phyloP scores from a whole-genome alignment of 92 coral and sea anemone genomes.

The Epizoanthus rinbou region DNA sequence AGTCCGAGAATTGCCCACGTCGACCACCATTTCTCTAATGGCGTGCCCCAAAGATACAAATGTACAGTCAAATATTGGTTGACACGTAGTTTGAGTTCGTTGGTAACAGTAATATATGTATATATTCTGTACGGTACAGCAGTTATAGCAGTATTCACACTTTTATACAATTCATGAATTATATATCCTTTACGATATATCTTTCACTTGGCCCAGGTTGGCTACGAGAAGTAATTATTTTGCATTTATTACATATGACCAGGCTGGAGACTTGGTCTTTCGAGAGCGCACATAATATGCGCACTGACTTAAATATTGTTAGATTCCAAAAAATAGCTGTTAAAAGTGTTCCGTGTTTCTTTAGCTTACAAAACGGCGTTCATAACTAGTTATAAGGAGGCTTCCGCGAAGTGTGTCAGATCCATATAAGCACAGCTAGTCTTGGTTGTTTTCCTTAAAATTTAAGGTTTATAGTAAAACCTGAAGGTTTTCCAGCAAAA shows the following conservation, averaged over 20 bases:
- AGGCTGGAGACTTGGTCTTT: too few species aligned
- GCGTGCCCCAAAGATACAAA: background rate
- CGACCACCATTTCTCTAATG: too few species aligned
- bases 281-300: too few species aligned
- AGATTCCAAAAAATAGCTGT: background rate
- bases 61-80: background rate
- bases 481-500: conserved; percentile 20
- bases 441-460: conserved; percentile 9
- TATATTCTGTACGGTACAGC: background rate
- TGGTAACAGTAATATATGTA: conserved; percentile 1
- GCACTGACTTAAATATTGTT: background rate
- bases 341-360: background rate
- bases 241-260: too few species aligned
- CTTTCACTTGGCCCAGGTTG: conserved; percentile 12
- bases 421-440: background rate
- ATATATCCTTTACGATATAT: background rate
- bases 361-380: background rate
- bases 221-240: background rate
- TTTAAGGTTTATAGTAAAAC: conserved; percentile 33
- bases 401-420: background rate
- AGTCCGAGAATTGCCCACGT: too few species aligned
- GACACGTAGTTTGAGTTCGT: background rate
- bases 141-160: background rate
- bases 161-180: conserved; percentile 14
- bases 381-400: background rate